phyloP scores from a whole-genome alignment of 2,797 vertebrate species.

The Protonibea diacanthus region DNA sequence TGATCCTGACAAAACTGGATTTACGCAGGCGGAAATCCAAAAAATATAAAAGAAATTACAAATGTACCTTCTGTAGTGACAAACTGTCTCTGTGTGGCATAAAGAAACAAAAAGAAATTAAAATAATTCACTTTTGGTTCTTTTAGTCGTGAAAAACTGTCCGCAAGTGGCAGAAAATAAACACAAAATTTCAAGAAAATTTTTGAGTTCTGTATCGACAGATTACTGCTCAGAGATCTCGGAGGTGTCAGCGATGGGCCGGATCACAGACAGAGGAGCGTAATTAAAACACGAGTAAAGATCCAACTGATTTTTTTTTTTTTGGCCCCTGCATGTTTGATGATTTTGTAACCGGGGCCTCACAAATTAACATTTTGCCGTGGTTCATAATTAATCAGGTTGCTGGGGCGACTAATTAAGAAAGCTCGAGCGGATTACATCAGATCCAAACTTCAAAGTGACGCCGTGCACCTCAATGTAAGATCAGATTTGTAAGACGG shows the following conservation, averaged over 20 bases:
- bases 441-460: constrained; percentile 30
- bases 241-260: constrained; percentile 59
- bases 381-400: constrained; percentile 62
- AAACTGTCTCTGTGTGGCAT: no score
- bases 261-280: constrained; percentile 44
- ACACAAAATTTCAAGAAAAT: no score
- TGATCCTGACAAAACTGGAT: no score
- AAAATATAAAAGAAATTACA: neutral
- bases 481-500: neutral
- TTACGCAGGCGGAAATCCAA: no score
- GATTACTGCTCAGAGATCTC: constrained; percentile 54
- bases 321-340: constrained; percentile 53
- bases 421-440: constrained; percentile 20
- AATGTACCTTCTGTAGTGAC: neutral
- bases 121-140: no score
- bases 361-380: constrained; percentile 57
- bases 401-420: constrained; percentile 49
- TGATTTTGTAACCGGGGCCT: constrained; percentile 34
- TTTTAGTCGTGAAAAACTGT: no score
- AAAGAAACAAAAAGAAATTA: no score
- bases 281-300: constrained; percentile 71
- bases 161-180: no score
- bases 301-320: constrained; percentile 56
- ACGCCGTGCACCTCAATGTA: neutral
- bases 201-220: no score